phyloP scores from a whole-genome alignment of 2,797 vertebrate genomes.

The Anabacerthia variegaticeps region DNA sequence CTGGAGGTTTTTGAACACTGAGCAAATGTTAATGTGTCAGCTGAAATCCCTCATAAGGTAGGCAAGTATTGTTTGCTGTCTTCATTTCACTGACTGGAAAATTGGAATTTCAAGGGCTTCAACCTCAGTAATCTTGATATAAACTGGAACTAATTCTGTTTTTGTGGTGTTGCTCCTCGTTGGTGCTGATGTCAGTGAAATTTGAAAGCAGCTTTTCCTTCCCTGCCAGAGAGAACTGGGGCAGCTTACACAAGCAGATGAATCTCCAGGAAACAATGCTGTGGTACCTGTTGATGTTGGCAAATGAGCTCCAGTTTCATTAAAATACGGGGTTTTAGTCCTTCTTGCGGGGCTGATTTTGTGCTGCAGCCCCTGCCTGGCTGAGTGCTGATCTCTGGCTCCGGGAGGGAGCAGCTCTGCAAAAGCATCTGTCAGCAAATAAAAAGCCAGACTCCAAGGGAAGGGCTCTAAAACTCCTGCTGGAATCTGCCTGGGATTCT shows the following conservation, averaged over 20 bases:
- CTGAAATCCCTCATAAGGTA: background rate
- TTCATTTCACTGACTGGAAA: slow-evolving; percentile 36
- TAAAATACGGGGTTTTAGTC: background rate
- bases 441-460: background rate
- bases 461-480: background rate
- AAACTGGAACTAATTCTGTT: slow-evolving; percentile 58
- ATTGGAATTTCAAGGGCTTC: slow-evolving; percentile 63
- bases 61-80: slow-evolving; percentile 20
- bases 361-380: slow-evolving; percentile 15
- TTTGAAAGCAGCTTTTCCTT: slow-evolving; percentile 51
- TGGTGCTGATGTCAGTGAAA: slow-evolving; percentile 52
- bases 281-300: slow-evolving; percentile 40
- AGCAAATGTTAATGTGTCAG: slow-evolving; percentile 20
- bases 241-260: slow-evolving; percentile 32
- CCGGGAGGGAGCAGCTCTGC: background rate
- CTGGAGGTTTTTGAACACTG: background rate
- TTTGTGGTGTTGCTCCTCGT: slow-evolving; percentile 24
- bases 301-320: background rate
- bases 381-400: background rate
- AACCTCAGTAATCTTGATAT: slow-evolving; percentile 36
- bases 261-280: slow-evolving; percentile 29
- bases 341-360: background rate
- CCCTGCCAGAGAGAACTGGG: slow-evolving; percentile 32
- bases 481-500: slow-evolving; percentile 50
- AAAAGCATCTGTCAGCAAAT: slow-evolving; percentile 54